These are phyloP conservation scores for Tanytarsus gracilentus DNA, from an alignment of 2,888 invertebrate species.

Conservation along the genomic window DNA sequence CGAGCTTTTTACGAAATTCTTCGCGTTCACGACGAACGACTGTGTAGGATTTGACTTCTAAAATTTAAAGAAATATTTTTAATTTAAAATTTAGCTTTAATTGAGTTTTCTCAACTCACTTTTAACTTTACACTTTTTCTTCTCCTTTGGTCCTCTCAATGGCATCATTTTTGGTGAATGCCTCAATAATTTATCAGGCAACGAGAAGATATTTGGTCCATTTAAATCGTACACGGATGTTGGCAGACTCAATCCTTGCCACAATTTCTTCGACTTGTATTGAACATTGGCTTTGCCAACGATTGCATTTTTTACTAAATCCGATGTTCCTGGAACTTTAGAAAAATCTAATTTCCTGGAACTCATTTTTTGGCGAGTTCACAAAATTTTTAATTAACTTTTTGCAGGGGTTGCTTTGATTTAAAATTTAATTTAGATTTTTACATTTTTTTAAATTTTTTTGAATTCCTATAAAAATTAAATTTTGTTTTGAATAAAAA, in stretches of 20 bases:
- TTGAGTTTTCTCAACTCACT: too few species aligned
- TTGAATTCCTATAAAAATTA: background rate
- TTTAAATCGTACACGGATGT: constrained; percentile 37
- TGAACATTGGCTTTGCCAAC: constrained; percentile 38
- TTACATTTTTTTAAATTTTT: background rate
- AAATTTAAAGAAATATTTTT: too few species aligned
- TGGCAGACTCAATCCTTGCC: constrained; percentile 42
- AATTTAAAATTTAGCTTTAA: too few species aligned
- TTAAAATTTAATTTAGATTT: too few species aligned
- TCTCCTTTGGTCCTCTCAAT: constrained; percentile 2
- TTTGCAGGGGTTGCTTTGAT: too few species aligned
- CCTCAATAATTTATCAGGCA: constrained; percentile 52
- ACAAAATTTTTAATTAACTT: too few species aligned
- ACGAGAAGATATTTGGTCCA: constrained; percentile 47
- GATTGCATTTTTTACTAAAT: background rate
- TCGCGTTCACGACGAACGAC: constrained; percentile 65
- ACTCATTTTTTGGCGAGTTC: background rate
- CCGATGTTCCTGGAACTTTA: background rate
- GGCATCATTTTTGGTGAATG: constrained; percentile 42
- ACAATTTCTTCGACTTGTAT: constrained; percentile 38
- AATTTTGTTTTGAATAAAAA: too few species aligned
- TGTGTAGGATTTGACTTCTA: constrained; percentile 57
- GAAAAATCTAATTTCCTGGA: background rate
- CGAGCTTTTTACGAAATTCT: constrained; percentile 69
- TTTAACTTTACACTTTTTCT: background rate